Evolutionary conservation across 2,888 invertebrate genomes (phyloP).

Genomic region (Poecilus cupreus): DNA sequence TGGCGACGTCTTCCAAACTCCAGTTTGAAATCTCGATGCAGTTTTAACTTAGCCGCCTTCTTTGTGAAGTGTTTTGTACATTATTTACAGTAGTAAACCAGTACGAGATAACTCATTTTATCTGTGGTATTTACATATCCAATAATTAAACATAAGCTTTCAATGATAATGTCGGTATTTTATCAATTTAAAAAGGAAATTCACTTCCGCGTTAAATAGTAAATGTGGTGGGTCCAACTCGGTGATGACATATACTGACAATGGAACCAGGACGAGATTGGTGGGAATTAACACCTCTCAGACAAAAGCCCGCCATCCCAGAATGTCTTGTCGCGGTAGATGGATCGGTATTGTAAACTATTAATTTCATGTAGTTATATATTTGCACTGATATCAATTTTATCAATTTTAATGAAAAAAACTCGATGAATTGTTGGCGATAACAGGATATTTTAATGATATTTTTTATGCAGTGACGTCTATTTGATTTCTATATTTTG

Average conservation of each 20-base stretch:
- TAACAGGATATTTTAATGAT: background rate
- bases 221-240: constrained; percentile 39
- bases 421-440: background rate
- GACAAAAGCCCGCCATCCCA: constrained; percentile 73
- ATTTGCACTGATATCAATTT: constrained; percentile 18
- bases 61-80: background rate
- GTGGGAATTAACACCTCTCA: constrained; percentile 75
- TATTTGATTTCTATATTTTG: constrained; percentile 11
- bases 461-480: constrained; percentile 23
- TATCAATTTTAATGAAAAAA: background rate
- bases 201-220: constrained; percentile 42
- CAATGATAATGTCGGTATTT: constrained; percentile 7
- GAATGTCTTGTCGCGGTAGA: constrained; percentile 77
- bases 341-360: constrained; percentile 74
- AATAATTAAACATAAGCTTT: background rate
- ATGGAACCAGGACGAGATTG: constrained; percentile 70
- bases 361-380: constrained; percentile 21
- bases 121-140: background rate
- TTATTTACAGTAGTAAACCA: constrained; percentile 6
- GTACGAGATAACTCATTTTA: background rate
- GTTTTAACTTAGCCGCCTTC: background rate
- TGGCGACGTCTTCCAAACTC: constrained; percentile 46
- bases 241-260: constrained; percentile 45
- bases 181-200: constrained; percentile 28
- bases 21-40: constrained; percentile 12